Evolutionary conservation across 2,113 vertebrate species (phyloP), one percentile per base, ranked within the genome.

Genomic region (Myxocyprinus asiaticus): DNA sequence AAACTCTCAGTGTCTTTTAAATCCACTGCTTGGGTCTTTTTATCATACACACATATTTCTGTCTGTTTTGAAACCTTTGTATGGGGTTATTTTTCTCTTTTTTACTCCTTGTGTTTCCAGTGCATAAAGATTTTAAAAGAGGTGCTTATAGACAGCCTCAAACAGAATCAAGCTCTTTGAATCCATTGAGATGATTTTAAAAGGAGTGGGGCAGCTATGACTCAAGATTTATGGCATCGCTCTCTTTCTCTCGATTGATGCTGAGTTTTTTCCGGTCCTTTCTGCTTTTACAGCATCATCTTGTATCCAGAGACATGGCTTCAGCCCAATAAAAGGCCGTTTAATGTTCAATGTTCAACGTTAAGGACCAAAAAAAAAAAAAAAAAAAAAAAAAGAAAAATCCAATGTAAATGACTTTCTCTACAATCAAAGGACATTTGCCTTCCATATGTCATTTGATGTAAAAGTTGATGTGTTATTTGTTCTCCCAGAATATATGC

Each of bases 141-240:
- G 53, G 84, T 87, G 86, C 90, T 92, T 90, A 92, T 90, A 92
- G 91, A 92, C 87, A 88, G 88, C 85, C 89, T 82, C 67, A 71
- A 83, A 88, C 84, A 78, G 90, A 91, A 92, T 91, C 89, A 86
- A 87, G 89, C 90, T 88, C 92, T 92, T 88, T 91, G 89, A 91
- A 92, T 92, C 88, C 88, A 89, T 92, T 91, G 92, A 93, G 92
- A 92, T 91, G 81, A 92, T 93, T 92, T 92, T 90, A 92, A 91
- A 91, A 90, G 90, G 85, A 90, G 82, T 84, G 83, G 87, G 88
- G 84, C 83, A 87, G 86, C 88, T 86, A 87, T 87, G 89, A 90
- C 89, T 87, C 87, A 79, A 92, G 92, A 93, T 93, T 93, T 92
- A 93, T 88, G 84, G 85, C 86, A 82, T 90, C 87, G 90, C 88